A percentile compares a stretch with the other conserved stretches of the same genome.
These are phyloP conservation scores for Drosophila murphyi DNA, from an alignment of 1,140 invertebrate species.

Conservation along the genomic window DNA sequence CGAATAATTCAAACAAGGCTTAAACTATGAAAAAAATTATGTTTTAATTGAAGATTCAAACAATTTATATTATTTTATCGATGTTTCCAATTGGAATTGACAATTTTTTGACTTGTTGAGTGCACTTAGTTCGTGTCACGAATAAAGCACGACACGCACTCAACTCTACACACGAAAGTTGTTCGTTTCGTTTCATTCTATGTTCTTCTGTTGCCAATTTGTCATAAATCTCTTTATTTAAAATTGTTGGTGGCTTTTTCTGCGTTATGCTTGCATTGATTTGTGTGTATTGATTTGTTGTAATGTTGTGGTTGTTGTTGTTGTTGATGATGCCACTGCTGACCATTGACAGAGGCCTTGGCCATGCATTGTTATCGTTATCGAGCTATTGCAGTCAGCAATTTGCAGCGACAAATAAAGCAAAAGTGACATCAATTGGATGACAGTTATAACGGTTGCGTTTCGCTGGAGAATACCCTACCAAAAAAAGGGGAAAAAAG, in stretches of 20 bases:
- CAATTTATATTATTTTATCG: too few relatives aligned
- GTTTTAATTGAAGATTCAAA: too few relatives aligned
- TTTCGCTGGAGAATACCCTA: neutral
- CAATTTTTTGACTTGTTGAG: too few relatives aligned
- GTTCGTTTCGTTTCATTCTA: neutral
- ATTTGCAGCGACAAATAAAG: constrained; percentile 32
- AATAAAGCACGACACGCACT: neutral
- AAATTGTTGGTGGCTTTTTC: constrained; percentile 63
- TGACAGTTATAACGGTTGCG: constrained; percentile 9
- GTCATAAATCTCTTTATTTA: constrained; percentile 83
- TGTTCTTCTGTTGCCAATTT: constrained; percentile 62
- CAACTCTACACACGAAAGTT: neutral
- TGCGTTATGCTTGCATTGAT: constrained; percentile 44
- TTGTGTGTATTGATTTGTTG: constrained; percentile 46
- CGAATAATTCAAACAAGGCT: too few relatives aligned
- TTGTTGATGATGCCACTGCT: constrained; percentile 16
- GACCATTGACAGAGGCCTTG: constrained; percentile 26
- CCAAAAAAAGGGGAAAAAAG: neutral
- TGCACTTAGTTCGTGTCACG: neutral
- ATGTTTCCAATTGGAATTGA: too few relatives aligned
- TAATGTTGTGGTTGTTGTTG: constrained; percentile 38
- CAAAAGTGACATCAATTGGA: constrained; percentile 26
- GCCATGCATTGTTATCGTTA: constrained; percentile 45
- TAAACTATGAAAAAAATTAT: too few relatives aligned
- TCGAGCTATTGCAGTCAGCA: constrained; percentile 57